Base-by-base conservation (phyloP, 2,888 invertebrate species). In the Stenodema calcarata region DNA sequence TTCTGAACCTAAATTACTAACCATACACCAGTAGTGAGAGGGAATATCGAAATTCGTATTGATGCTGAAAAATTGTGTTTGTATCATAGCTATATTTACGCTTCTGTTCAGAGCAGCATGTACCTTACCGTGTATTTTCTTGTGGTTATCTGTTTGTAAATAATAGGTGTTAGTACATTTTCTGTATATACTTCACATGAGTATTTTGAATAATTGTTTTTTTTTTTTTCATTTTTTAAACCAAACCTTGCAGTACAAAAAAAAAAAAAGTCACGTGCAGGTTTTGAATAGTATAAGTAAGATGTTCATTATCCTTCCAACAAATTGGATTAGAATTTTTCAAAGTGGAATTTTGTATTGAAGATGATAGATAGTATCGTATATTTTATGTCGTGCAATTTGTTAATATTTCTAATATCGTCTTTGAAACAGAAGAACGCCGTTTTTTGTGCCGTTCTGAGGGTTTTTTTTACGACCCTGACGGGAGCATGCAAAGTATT, bases 171-270 rank as follows among this genome's bases (percentile, higher is more conserved):
- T 47, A 47, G 78, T 12, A 23, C 16, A 44, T 78, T 18, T 47
- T 44, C 44, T 78, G 78, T 78, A 78, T 78, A 78, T 78, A 78
- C 18, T 42, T 78, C 41, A 35, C n/a, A n/a, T 44, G 18, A 14
- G 41, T 44, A 35, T 42, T 35, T 75, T 18, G 44, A 44, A 42
- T 44, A 47, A 44, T 9, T 12, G 41, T 18, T 23, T 42, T 42
- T 78, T 78, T 9, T 70, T 9, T 11, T 27, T 78, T 23, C 18
- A 28, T 27, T 76, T 42, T 76, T 78, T 42, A 16, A 23, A 44
- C 11, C 18, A 42, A 42, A 23, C 78, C 78, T 78, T 23, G 78
- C 41, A 78, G 78, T 78, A 78, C 78, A 78, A 78, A 75, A 44
- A 42, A 18, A 44, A 78, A 78, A 75, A 44, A 42, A 18, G n/a